Base-by-base conservation (phyloP, 2,888 invertebrate species). In the Carterocephalus palaemon region DNA sequence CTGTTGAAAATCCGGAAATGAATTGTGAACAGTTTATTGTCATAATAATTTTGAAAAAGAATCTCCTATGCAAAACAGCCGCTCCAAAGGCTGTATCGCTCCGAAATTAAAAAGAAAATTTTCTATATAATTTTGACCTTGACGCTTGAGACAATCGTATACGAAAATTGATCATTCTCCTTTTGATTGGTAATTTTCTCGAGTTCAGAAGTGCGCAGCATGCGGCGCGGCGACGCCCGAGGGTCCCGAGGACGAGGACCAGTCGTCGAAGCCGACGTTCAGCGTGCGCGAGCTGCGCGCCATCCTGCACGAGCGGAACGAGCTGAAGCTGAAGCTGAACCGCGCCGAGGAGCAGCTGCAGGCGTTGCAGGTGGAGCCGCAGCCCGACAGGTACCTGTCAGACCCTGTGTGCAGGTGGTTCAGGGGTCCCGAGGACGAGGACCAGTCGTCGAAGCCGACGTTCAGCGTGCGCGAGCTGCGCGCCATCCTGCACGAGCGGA, bases 331-430 rank as follows among this genome's bases (percentile, higher is more conserved):
- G n/a, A 91, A 93, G 67, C 92, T 99, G 38, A 93, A 94, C 65
- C 94, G 96, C 68, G 90, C 98, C n/a, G 96, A 97, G 75, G 97
- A 98, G 62, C 97, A 98, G 78, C 78, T 99, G 54, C 92, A 92
- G 53, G 89, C 91, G 41, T 90, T 92, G 67, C 89, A 93, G 71
- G 89, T 75, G 1, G 79, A 75, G 29, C 74, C 71, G 29, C 73
- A 68, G 50, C 77, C 71, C 0, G 83, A 84, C 51, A 84, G 85
- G 82, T 83, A 22, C 5, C n/a, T 75, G n/a, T n/a, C n/a, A n/a
- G n/a, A n/a, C n/a, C n/a, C n/a, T n/a, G n/a, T n/a, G n/a, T n/a
- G n/a, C n/a, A n/a, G n/a, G n/a, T n/a, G n/a, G 0, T 69, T 76
- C 0, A 81, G 77, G 4, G 76, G 70, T 0, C 46, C 45, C 0